These are phyloP conservation scores for Drosophila teissieri DNA, from an alignment of 1,140 invertebrate species.

Conservation along the genomic window DNA sequence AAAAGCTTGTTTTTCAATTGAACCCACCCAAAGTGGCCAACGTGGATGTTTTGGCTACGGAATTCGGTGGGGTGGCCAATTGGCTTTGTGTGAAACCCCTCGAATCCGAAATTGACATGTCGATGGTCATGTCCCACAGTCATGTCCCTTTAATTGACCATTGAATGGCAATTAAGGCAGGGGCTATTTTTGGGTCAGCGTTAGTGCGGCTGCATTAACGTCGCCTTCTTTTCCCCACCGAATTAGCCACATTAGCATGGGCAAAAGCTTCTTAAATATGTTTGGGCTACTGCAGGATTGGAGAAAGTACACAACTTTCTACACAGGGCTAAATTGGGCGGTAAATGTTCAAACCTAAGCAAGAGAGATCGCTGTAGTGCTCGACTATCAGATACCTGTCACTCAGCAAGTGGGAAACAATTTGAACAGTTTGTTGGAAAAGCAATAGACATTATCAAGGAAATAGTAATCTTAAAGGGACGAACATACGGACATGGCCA, in stretches of 20 bases:
- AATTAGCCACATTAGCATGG: constrained; percentile 15
- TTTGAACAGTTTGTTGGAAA: too few relatives aligned
- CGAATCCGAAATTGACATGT: constrained; percentile 62
- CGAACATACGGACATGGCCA: too few relatives aligned
- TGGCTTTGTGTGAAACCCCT: constrained; percentile 30
- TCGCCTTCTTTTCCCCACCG: background rate
- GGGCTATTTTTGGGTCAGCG: constrained; percentile 29
- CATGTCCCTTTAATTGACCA: constrained; percentile 56
- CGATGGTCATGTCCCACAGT: constrained; percentile 35
- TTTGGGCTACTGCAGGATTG: background rate
- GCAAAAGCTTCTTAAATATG: background rate
- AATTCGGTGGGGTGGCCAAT: constrained; percentile 50
- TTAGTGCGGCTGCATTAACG: constrained; percentile 6
- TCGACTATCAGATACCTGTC: too few relatives aligned
- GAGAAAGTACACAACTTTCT: background rate
- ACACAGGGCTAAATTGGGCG: background rate
- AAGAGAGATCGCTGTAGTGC: too few relatives aligned
- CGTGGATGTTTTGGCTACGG: constrained; percentile 12
- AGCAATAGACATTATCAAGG: too few relatives aligned
- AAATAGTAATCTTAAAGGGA: too few relatives aligned
- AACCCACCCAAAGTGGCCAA: constrained; percentile 12
- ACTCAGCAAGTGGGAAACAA: too few relatives aligned
- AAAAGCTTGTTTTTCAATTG: constrained; percentile 80
- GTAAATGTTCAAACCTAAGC: background rate
- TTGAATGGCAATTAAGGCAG: constrained; percentile 62